Evolutionary conservation across 2,797 vertebrate genomes (phyloP).

Genomic region (Oreonectes daqikongensis): DNA sequence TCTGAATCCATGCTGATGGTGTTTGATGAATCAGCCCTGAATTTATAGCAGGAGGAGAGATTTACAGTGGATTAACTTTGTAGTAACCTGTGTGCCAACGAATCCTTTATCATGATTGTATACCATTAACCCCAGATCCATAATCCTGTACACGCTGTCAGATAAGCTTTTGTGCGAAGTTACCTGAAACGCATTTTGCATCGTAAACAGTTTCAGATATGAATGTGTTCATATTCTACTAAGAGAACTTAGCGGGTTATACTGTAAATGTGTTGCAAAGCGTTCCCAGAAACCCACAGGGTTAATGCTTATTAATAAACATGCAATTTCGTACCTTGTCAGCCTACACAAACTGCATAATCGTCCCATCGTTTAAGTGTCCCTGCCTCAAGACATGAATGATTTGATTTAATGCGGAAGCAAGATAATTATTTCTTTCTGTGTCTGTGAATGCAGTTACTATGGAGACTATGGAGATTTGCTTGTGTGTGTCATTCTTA

Average conservation of each 20-base stretch:
- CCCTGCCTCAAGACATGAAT: slow-evolving; percentile 30
- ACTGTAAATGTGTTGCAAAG: neutral
- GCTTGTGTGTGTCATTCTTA: slow-evolving; percentile 2
- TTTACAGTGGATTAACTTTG: slow-evolving; percentile 46
- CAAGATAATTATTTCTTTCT: slow-evolving; percentile 25
- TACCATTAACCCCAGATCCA: slow-evolving; percentile 27
- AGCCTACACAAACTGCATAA: neutral
- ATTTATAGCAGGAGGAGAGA: slow-evolving; percentile 28
- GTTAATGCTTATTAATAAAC: slow-evolving; percentile 29
- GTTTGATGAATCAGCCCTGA: slow-evolving; percentile 28
- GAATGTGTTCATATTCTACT: neutral
- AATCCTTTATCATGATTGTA: slow-evolving; percentile 37
- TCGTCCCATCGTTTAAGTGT: neutral
- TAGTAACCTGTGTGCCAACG: slow-evolving; percentile 37
- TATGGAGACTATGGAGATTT: slow-evolving; percentile 31
- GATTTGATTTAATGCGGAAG: slow-evolving; percentile 14
- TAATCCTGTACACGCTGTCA: slow-evolving; percentile 30
- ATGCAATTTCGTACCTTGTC: slow-evolving; percentile 3
- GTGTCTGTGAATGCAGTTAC: slow-evolving; percentile 37
- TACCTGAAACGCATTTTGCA: neutral
- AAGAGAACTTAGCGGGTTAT: neutral
- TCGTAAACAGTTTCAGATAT: neutral
- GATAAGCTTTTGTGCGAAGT: slow-evolving; percentile 7
- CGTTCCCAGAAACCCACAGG: neutral
- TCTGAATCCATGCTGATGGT: neutral